phyloP scores from a whole-genome alignment of 2,113 vertebrate species.

The Pyxicephalus adspersus region DNA sequence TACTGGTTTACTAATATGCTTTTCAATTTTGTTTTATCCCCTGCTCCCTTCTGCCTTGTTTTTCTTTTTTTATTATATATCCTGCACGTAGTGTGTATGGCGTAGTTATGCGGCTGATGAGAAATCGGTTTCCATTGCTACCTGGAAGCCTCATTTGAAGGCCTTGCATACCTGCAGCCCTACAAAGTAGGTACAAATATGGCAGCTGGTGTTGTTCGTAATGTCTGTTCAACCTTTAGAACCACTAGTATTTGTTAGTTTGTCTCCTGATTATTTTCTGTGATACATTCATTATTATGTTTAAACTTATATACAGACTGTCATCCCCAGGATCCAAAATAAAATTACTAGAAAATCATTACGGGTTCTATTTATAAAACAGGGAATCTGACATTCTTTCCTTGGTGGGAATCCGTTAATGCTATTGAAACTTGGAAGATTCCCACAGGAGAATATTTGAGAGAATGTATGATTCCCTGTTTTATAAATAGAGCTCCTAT shows the following conservation, averaged over 20 bases:
- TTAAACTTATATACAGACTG: slow-evolving; percentile 61
- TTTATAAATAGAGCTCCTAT: too few relatives aligned
- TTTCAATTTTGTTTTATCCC: slow-evolving; percentile 74
- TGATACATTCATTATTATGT: slow-evolving; percentile 55
- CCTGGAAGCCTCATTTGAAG: slow-evolving; percentile 99
- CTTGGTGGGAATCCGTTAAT: too few relatives aligned
- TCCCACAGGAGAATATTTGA: too few relatives aligned
- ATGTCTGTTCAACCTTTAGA: slow-evolving; percentile 70
- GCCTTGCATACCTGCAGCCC: slow-evolving; percentile 99
- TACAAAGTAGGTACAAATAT: slow-evolving; percentile 95
- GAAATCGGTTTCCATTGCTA: slow-evolving; percentile 99
- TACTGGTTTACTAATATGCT: slow-evolving; percentile 80
- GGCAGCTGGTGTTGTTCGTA: slow-evolving; percentile 76
- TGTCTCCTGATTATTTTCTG: slow-evolving; percentile 54
- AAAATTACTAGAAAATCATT: not conserved
- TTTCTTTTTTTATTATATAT: slow-evolving; percentile 69
- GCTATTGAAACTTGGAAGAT: too few relatives aligned
- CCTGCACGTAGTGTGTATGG: slow-evolving; percentile 96
- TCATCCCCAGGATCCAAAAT: slow-evolving; percentile 60
- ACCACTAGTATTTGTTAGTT: slow-evolving; percentile 62
- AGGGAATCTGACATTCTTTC: too few relatives aligned
- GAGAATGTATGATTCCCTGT: too few relatives aligned
- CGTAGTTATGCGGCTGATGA: slow-evolving; percentile 99
- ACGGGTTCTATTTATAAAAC: too few relatives aligned
- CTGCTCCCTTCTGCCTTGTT: slow-evolving; percentile 71